phyloP scores from a whole-genome alignment of 2,113 vertebrate genomes.

The Condylura cristata region DNA sequence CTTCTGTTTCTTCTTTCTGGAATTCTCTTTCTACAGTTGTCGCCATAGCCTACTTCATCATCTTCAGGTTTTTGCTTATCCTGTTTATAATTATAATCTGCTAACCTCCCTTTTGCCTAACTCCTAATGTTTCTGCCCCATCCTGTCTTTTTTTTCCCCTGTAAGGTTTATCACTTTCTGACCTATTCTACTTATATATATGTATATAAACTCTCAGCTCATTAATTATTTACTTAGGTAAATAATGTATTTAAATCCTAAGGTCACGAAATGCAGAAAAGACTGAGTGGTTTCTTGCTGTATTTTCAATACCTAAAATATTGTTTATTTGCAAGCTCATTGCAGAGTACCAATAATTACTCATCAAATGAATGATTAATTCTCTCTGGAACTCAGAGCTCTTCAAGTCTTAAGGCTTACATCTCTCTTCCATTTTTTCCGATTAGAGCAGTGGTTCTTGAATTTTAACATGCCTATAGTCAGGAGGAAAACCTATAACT shows the following conservation, averaged over 20 bases:
- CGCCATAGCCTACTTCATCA: neutral
- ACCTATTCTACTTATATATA: neutral
- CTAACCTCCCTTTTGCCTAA: neutral
- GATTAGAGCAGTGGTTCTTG: neutral
- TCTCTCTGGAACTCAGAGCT: neutral
- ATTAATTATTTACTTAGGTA: too few species aligned
- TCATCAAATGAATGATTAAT: neutral
- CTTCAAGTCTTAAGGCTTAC: slow-evolving; percentile 27
- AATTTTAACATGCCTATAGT: neutral
- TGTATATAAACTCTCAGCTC: neutral
- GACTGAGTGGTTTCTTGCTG: neutral
- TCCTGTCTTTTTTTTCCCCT: neutral
- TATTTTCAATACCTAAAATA: neutral
- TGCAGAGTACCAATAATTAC: neutral
- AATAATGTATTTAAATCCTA: too few species aligned
- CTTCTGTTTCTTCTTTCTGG: neutral
- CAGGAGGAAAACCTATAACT: slow-evolving; percentile 15
- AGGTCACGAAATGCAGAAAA: neutral
- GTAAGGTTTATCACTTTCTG: neutral
- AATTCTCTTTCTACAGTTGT: slow-evolving; percentile 5
- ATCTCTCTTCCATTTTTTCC: slow-evolving; percentile 25
- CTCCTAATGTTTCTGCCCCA: neutral
- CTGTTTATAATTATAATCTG: neutral
- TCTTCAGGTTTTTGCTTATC: neutral
- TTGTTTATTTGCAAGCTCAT: neutral